phyloP scores from a whole-genome alignment of 2,888 invertebrate genomes.

The Epiblema foenella region DNA sequence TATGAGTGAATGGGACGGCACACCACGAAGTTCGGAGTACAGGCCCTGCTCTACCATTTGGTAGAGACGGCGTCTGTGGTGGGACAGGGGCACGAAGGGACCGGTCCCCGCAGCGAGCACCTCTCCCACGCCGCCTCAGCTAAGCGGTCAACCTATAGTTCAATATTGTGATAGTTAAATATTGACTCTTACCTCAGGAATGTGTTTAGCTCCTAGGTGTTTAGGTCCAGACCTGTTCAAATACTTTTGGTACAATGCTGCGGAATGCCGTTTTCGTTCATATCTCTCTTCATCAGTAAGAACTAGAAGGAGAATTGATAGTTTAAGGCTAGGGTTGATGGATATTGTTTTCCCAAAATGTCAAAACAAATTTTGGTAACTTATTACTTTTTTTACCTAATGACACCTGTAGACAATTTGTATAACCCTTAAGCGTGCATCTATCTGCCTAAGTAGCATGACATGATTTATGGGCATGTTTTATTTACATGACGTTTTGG shows the following conservation, averaged over 20 bases:
- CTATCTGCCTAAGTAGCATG: too few relatives aligned
- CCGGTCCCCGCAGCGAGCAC: too few relatives aligned
- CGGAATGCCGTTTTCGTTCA: constrained; percentile 87
- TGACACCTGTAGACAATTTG: not conserved
- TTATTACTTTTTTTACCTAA: not conserved
- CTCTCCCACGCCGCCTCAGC: too few relatives aligned
- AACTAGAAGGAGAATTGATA: constrained; percentile 57
- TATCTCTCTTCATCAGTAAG: constrained; percentile 87
- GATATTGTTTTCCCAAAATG: too few relatives aligned
- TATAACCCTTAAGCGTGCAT: not conserved
- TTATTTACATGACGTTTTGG: too few relatives aligned
- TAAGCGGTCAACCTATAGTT: not conserved
- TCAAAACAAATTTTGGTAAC: too few relatives aligned
- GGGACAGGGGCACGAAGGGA: too few relatives aligned
- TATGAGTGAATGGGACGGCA: too few relatives aligned
- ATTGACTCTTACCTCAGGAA: constrained; percentile 88
- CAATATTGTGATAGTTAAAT: not conserved
- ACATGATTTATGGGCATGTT: too few relatives aligned
- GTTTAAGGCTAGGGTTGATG: not conserved
- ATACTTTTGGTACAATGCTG: constrained; percentile 89
- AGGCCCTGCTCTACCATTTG: too few relatives aligned
- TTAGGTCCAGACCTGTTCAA: constrained; percentile 91
- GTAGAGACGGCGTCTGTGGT: too few relatives aligned
- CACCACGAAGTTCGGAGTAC: too few relatives aligned
- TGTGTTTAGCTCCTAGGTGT: constrained; percentile 92